Base-by-base conservation (phyloP, 2,888 invertebrate genomes). In the Congeria kusceri region DNA sequence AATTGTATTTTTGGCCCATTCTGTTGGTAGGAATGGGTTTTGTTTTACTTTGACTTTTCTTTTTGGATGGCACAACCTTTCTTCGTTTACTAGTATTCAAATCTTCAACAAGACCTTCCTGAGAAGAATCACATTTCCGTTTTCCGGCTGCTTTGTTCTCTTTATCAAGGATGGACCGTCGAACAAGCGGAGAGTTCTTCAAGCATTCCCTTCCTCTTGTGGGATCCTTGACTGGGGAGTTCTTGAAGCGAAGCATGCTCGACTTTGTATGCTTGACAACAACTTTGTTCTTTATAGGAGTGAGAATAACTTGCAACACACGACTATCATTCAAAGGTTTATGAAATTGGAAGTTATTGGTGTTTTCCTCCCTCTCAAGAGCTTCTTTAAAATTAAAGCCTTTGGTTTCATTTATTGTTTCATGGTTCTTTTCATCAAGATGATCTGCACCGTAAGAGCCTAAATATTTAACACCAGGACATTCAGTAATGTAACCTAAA, bases 181-280 rank as follows among this genome's bases (percentile, higher is more conserved):
- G 77, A 46, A 20, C 49, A 3, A 28, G n/a, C 5, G 25, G 32
- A 18, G 53, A 61, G 18, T 49, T 73, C 53, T 78, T 84, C 44
- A 76, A 7, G 69, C 86, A 86, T 66, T 83, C 84, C 9, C 84
- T 65, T 18, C 84, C 84, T 9, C 84, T 57, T 9, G 77, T 80
- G 7, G 84, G 76, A 44, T 85, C 84, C 73, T 86, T 86, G 0
- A 72, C 80, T 1, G 88, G 87, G 0, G 88, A 84, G 61, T 83
- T 86, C 72, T 86, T 87, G 49, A 90, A 62, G 7, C 90, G 74
- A n/a, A 90, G 75, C 57, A 90, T 82, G 58, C 90, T 90, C 11
- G 90, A 88, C 64, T 90, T 90, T 7, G 90, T 90, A 66, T 87
- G 90, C 27, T 84, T 86, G 23, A 85, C 77, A 15, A 84, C 49